These are phyloP conservation scores for Maniola jurtina DNA, from an alignment of 1,140 invertebrate species.

Conservation along the genomic window DNA sequence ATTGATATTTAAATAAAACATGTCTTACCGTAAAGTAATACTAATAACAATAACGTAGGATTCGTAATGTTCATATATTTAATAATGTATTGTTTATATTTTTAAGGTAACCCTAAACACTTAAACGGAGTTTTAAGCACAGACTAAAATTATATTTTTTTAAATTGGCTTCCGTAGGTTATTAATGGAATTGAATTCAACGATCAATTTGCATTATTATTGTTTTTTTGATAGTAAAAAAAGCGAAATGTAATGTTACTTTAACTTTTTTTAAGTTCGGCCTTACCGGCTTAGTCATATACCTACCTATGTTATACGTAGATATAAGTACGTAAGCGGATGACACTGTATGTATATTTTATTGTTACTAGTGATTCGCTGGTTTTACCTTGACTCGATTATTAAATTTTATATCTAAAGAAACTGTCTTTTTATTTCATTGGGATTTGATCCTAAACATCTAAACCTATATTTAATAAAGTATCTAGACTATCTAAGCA, in stretches of 20 bases:
- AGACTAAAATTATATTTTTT: conserved; percentile 23
- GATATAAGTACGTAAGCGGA: conserved; percentile 29
- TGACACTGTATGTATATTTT: conserved; percentile 58
- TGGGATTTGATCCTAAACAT: neutral
- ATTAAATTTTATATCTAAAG: conserved; percentile 75
- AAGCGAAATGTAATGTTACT: conserved; percentile 30
- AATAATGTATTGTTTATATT: conserved; percentile 38
- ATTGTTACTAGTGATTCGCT: conserved; percentile 65
- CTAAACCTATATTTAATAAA: too few species aligned
- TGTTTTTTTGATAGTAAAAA: conserved; percentile 28
- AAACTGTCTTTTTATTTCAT: conserved; percentile 42
- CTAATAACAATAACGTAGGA: conserved; percentile 37
- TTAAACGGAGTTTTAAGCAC: conserved; percentile 32
- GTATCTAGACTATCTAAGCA: too few species aligned
- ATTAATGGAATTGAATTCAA: conserved; percentile 19
- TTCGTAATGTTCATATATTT: conserved; percentile 45
- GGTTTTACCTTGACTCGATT: conserved; percentile 61
- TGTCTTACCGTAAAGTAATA: conserved; percentile 64
- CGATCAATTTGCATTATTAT: conserved; percentile 31
- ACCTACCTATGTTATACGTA: conserved; percentile 36
- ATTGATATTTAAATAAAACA: conserved; percentile 24
- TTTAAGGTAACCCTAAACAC: neutral
- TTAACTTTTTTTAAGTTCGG: conserved; percentile 32
- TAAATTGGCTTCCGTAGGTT: conserved; percentile 51
- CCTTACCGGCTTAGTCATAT: conserved; percentile 38